Evolutionary conservation across 2,888 invertebrate species (phyloP), one percentile per base, ranked within the genome.

Genomic region (Cremastobaeus sp.): DNA sequence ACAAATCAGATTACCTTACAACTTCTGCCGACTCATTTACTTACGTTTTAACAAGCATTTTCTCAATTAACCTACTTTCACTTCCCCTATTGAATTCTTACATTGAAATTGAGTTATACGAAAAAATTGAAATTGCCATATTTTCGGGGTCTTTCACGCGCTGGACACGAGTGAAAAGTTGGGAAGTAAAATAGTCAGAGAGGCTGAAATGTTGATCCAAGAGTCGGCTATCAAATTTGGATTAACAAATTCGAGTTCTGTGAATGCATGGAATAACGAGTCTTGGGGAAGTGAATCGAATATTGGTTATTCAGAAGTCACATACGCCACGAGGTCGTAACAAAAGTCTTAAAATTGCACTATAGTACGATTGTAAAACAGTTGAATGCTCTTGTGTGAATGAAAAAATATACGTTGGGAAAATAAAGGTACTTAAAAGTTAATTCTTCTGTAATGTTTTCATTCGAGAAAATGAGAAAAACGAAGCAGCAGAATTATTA

Each of bases 401-500:
- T 52, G 28, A 37, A 17, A 18, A 37, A 35, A 37, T 37, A 15
- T 8, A 25, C 8, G 21, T 21, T 21, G 11, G 11, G 9, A 50
- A 50, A 50, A 3, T 6, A 35, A 5, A 25, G 15, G 5, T n/a
- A 8, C 9, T 52, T 21, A 3, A 15, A 39, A 28, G 17, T 39
- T 41, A 54, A 18, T 39, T 12, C 37, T n/a, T 18, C 15, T 45
- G 45, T 45, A 57, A 35, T 20, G 25, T 35, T 34, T 12, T 21
- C 15, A 20, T 20, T 30, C 8, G n/a, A 4, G 39, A 3, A 28
- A 48, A 39, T 39, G 15, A 41, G 41, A 41, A 41, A 30, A 50
- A 32, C 25, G 14, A 60, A 47, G 60, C 32, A 14, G 28, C 6
- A 12, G 59, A 48, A 55, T 50, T 55, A 62, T 70, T 70, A 57